A percentile compares a stretch with the other conserved stretches of the same genome.
These are phyloP conservation scores for Marronus borbonicus DNA, from an alignment of 2,888 invertebrate genomes.

Conservation along the genomic window DNA sequence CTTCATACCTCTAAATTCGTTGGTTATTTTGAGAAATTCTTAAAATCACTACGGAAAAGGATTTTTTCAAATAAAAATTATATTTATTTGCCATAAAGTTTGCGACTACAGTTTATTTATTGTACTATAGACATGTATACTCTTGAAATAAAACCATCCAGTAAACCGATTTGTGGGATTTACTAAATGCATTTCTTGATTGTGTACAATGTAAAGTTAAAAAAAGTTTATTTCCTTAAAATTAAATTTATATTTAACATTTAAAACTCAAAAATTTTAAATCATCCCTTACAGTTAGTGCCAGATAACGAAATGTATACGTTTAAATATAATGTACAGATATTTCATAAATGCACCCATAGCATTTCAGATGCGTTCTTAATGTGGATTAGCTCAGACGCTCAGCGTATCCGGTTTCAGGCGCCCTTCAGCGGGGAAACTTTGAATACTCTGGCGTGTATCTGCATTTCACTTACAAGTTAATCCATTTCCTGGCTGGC, in stretches of 20 bases:
- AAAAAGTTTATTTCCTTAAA: no score
- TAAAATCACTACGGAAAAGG: no score
- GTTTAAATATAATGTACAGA: background rate
- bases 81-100: no score
- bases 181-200: no score
- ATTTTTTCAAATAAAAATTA: no score
- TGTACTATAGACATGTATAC: no score
- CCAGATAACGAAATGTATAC: slow-evolving; percentile 11
- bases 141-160: no score
- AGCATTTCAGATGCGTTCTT: background rate
- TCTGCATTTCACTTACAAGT: slow-evolving; percentile 17
- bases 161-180: no score
- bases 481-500: slow-evolving; percentile 14
- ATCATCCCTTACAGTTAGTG: slow-evolving; percentile 1
- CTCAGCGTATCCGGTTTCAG: background rate
- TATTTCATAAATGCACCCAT: slow-evolving; percentile 24
- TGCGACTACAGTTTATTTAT: no score
- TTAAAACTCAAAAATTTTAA: slow-evolving; percentile 1
- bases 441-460: slow-evolving; percentile 11
- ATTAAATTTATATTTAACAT: background rate
- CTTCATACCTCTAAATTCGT: no score
- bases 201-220: no score
- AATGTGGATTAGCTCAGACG: slow-evolving; percentile 8
- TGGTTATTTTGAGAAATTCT: no score
- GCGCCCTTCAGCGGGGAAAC: background rate